Percentiles rank a stretch among this genome's conserved stretches.
Evolutionary conservation across 2,113 vertebrate genomes (phyloP).

Genomic region (Lichenostomus cassidix): DNA sequence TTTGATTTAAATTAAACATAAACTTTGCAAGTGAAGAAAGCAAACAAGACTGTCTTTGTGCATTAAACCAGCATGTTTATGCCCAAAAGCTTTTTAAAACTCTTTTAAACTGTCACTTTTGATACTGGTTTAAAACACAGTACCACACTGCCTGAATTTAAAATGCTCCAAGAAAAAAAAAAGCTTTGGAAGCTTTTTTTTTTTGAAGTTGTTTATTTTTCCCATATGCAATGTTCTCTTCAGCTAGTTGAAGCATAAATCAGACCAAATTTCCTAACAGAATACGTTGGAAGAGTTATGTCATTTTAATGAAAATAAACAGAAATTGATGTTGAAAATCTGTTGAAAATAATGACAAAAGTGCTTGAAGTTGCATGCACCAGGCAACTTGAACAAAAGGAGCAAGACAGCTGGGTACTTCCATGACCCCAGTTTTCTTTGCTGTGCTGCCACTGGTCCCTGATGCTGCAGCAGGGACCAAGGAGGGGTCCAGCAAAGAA

Average conservation of each 20-base stretch:
- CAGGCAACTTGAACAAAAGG: not conserved
- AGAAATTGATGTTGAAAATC: not conserved
- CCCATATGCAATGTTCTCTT: not conserved
- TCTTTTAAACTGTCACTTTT: not conserved
- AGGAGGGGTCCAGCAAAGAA: not conserved
- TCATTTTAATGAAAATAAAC: not conserved
- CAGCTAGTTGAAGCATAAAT: not conserved
- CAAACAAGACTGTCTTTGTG: not conserved
- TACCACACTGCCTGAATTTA: not conserved
- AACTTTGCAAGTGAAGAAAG: not conserved
- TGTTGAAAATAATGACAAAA: not conserved
- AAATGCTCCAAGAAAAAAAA: not conserved
- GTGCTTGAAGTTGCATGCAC: not conserved
- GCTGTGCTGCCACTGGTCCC: not conserved
- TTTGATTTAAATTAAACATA: not conserved
- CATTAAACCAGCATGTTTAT: not conserved
- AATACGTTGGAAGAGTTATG: rapidly evolving
- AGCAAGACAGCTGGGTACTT: not conserved
- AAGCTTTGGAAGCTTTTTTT: not conserved
- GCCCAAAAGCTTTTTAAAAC: not conserved
- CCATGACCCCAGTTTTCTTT: not conserved
- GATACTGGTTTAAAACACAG: not conserved
- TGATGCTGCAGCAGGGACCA: not conserved
- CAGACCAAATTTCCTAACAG: not conserved
- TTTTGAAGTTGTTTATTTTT: not conserved